Evolutionary conservation across 2,888 invertebrate species (phyloP), one percentile per base, ranked within the genome.

Genomic region (Sipha maydis): DNA sequence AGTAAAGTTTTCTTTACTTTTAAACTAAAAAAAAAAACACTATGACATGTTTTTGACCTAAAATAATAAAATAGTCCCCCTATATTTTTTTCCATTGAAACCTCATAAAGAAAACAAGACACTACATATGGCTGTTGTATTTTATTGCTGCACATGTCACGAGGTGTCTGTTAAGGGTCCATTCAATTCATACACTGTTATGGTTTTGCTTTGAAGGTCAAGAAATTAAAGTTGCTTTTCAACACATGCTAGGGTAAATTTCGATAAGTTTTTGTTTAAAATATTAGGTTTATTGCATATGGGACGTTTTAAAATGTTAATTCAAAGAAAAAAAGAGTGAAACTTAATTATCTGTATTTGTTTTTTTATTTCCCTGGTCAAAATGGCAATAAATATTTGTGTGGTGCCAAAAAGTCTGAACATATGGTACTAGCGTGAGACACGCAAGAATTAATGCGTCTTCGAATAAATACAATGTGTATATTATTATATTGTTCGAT

Each of bases 111-210:
- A 83, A 83, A 80, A 77, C 41, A 41, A 67, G 41, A 76, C 17
- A 17, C 84, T 14, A 28, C 71, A 85, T 85, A 85, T 85, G 84
- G 75, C 38, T 38, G 80, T 80, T 41, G 41, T 85, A 76, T 77
- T 85, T 85, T 85, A 85, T 85, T 85, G 76, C 84, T 17, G 67
- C 84, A 85, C 25, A 77, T 84, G 84, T 84, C 84, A 67, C 56
- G 84, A 76, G 84, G 76, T 85, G 71, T 48, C 21, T 67, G 38
- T n/a, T 9, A 3, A 85, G 84, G 84, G 84, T 67, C 41, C 61
- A 75, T 77, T 85, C 84, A 76, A 85, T 85, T 48, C 67, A 8
- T 54, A 61, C 61, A 84, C 84, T 84, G 41, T 25, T 85, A 85
- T 67, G 84, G 84, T 85, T 85, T 85, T 76, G 76, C 76, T 76